Evolutionary conservation across 2,797 vertebrate genomes (phyloP), one percentile per base, ranked within the genome.

Genomic region (Tarsius wallacei): DNA sequence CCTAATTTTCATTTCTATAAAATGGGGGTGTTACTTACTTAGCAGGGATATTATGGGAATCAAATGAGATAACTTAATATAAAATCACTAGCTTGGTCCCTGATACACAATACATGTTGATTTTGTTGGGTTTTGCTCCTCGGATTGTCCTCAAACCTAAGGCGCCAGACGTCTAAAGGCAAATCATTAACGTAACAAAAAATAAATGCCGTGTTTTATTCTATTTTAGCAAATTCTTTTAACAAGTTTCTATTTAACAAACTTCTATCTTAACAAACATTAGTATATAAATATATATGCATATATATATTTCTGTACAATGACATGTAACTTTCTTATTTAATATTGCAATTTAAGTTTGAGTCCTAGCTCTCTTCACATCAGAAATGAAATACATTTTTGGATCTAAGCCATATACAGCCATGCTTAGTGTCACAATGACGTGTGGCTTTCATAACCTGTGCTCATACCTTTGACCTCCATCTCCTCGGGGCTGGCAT

Each of bases 331-430:
- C 7, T 33, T 81, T 74, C 28, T 85, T 55, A 84, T 87, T 73
- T 22, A 53, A 17, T 28, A 55, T 77, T 42, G 55, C 11, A 53
- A 59, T 84, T 77, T 66, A 47, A 53, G 33, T 93, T 42, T 51
- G 73, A 91, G 31, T 73, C 63, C 68, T 91, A 74, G 22, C 12
- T 68, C 71, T 86, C 64, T 71, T 93, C n/a, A 76, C 28, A 55
- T 74, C 76, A 83, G 13, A n/a, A 70, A 82, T 85, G 1, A 85
- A 95, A 86, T 59, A 90, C 77, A 70, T 19, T 7, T 90, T 53
- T 24, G 53, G 59, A 9, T 63, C 11, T 64, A 36, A 26, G 17
- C 61, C 53, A 64, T 55, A 28, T 33, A 24, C 3, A 93, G 19
- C 5, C 88, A 86, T 26, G 57, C 53, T 42, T 63, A 49, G 28